These are phyloP conservation scores for Phylloscopus trochiloides DNA, from an alignment of 2,113 vertebrate species.

Conservation along the genomic window DNA sequence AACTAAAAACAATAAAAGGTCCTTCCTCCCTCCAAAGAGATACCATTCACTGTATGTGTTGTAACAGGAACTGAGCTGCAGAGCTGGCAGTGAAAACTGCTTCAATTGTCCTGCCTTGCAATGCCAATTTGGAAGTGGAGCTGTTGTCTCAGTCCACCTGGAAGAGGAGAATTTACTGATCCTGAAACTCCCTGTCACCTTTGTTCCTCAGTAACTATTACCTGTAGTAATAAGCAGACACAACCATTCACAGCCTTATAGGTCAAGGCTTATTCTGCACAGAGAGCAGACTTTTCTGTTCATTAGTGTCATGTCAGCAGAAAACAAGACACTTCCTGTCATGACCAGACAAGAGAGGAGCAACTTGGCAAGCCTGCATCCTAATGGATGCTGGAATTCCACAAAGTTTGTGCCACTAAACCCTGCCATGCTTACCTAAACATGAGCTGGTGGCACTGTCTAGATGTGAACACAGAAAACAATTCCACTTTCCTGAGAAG, in stretches of 20 bases:
- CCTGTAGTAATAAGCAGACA: background rate
- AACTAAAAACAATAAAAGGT: background rate
- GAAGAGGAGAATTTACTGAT: background rate
- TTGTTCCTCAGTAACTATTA: background rate
- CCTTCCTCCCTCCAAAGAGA: background rate
- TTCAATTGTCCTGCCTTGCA: background rate
- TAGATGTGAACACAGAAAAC: background rate
- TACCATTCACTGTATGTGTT: background rate
- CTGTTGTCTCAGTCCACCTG: background rate
- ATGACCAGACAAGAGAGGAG: background rate
- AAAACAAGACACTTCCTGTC: background rate
- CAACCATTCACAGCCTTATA: background rate
- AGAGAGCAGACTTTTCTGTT: background rate
- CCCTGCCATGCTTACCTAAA: background rate
- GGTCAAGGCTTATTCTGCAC: background rate
- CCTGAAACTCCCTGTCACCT: background rate
- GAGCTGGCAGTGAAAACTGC: background rate
- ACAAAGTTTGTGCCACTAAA: background rate
- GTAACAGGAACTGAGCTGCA: background rate
- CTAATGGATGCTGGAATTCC: background rate
- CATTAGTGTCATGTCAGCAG: background rate
- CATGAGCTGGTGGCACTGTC: background rate
- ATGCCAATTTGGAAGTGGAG: background rate
- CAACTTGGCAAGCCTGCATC: fast-evolving
- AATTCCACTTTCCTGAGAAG: background rate